These are phyloP conservation scores for Portunus trituberculatus DNA, from an alignment of 1,140 invertebrate species.

Conservation along the genomic window DNA sequence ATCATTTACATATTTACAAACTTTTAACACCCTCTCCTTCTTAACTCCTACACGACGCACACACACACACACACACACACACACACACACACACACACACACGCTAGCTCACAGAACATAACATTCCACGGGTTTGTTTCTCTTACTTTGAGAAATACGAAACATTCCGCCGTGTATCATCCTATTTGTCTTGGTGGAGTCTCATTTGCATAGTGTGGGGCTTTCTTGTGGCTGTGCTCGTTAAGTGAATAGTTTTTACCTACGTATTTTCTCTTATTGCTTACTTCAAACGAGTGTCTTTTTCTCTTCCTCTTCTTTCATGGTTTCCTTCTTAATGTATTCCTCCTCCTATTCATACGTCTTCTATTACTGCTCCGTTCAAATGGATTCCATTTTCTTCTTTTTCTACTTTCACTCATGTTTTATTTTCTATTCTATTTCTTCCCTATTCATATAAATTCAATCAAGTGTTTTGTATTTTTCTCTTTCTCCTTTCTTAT, in stretches of 20 bases:
- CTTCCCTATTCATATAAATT: no score
- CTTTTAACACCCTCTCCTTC: background rate
- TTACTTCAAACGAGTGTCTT: background rate
- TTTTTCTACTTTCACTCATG: no score
- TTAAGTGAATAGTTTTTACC: background rate
- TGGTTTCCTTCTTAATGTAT: no score
- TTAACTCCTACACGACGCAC: background rate
- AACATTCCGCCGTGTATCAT: background rate
- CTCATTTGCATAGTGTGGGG: background rate
- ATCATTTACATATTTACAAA: slow-evolving; percentile 24
- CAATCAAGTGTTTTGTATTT: no score
- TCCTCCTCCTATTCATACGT: no score
- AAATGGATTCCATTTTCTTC: no score
- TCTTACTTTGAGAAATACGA: slow-evolving; percentile 23
- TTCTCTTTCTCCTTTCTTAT: no score
- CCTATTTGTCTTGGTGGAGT: background rate
- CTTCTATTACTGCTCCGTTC: no score
- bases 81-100: slow-evolving; percentile 28
- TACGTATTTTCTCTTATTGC: background rate
- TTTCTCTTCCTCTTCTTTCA: no score
- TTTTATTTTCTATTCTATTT: no score
- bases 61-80: slow-evolving; percentile 15
- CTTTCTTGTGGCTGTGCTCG: background rate
- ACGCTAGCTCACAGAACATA: background rate
- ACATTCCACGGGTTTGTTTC: background rate